Base-by-base conservation (phyloP, 2,113 vertebrate genomes). In the Hyperopisus bebe region DNA sequence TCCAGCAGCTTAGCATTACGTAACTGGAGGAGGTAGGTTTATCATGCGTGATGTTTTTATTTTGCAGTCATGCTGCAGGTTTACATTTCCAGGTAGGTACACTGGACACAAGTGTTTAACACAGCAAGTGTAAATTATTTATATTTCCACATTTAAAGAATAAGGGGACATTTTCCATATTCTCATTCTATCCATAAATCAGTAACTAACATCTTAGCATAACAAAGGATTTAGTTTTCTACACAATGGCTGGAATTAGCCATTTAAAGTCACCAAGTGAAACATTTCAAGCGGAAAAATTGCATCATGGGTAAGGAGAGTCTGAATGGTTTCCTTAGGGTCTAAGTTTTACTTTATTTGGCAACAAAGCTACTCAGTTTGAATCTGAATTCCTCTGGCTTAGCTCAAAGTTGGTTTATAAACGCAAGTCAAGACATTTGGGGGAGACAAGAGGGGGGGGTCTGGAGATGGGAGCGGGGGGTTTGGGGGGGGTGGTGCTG, bases 401-500 rank as follows among this genome's bases (percentile, higher is more conserved):
- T 77, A 66, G 70, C 88, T n/a, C 70, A 89, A 74, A 74, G 70
- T 80, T 80, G 58, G 88, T 89, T 89, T 80, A 66, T 70, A 89
- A 80, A 89, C 27, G 47, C 70, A 89, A 89, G 88, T 77, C 88
- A 77, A 53, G 88, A 80, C 70, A 62, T 89, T 77, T 48, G 55
- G 62, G 24, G 24, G 62, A 66, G 62, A 27, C 62, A 27, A 58
- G 55, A 88, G 35, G 9, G 86, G 51, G 31, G 15, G 21, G 86
- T 55, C 42, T 74, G 42, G 42, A n/a, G 48, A 77, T 35, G 70
- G 46, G 24, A 5, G 53, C 46, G 88, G 46, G 62, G 62, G 87
- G 58, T 17, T 31, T 10, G 44, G 0, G 48, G 50, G 50, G 50
- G 50, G 15, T 3, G 42, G 42, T 17, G 50, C 27, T 89, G 85